Evolutionary conservation across 2,888 invertebrate species (phyloP).

Genomic region (Thymelicus lineola): DNA sequence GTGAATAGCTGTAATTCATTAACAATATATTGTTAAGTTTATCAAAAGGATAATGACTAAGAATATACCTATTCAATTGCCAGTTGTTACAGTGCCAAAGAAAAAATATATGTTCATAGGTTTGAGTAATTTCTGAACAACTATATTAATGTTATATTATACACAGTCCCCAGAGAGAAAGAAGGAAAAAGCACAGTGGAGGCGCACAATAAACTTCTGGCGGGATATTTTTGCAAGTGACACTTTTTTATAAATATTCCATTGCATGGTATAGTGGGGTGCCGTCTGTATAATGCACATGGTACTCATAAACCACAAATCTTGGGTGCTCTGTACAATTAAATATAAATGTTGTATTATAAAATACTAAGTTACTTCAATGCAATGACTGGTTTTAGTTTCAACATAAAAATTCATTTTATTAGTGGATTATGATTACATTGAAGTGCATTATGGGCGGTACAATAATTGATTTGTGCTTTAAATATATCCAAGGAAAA

Average conservation of each 20-base stretch:
- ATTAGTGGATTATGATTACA: background rate
- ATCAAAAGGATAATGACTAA: background rate
- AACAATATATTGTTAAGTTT: background rate
- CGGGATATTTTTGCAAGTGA: constrained; percentile 84
- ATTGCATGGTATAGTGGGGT: background rate
- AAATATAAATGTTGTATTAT: no score
- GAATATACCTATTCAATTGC: no score
- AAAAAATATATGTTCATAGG: constrained; percentile 51
- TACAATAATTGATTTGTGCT: background rate
- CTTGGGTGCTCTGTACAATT: no score
- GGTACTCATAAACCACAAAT: no score
- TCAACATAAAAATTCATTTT: background rate
- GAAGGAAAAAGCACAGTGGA: constrained; percentile 82
- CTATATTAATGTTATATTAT: constrained; percentile 46
- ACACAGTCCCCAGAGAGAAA: constrained; percentile 81
- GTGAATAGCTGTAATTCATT: background rate
- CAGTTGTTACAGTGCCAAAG: constrained; percentile 64
- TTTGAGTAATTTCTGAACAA: constrained; percentile 26
- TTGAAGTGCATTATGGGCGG: constrained; percentile 43
- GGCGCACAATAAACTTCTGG: constrained; percentile 85
- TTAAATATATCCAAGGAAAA: constrained; percentile 65
- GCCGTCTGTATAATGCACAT: no score
- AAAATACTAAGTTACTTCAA: no score
- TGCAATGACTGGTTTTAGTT: no score
- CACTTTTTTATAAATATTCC: constrained; percentile 56